phyloP scores from a whole-genome alignment of 2,797 vertebrate genomes.

The Pseudocheirus occidentalis region DNA sequence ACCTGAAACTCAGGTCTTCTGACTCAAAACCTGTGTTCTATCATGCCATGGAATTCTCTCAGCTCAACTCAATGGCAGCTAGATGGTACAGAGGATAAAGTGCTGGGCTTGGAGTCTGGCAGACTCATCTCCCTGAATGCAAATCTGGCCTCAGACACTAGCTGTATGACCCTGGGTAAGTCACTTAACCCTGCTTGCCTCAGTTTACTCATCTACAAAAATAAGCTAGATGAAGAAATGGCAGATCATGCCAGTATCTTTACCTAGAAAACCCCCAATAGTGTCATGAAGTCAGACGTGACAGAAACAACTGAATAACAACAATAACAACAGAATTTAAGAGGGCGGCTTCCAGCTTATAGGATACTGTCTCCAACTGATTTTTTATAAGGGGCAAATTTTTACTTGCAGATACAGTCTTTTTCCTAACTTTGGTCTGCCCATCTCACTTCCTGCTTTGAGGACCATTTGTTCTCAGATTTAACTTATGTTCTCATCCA shows the following conservation, averaged over 20 bases:
- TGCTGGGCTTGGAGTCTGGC: background rate
- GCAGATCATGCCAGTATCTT: too few species aligned
- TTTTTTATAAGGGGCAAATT: background rate
- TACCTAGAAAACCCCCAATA: background rate
- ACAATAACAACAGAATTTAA: background rate
- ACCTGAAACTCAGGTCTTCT: background rate
- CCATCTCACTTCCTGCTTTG: background rate
- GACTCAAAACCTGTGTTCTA: background rate
- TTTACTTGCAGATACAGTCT: background rate
- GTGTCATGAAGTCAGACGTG: background rate
- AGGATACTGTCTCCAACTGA: background rate
- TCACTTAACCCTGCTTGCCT: too few species aligned
- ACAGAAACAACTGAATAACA: background rate
- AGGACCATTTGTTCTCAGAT: background rate
- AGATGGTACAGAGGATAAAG: background rate
- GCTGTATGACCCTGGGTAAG: too few species aligned
- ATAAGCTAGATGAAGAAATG: too few species aligned
- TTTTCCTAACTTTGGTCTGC: background rate
- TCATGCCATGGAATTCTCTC: background rate
- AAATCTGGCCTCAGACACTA: background rate
- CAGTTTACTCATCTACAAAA: too few species aligned
- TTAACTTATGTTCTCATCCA: background rate
- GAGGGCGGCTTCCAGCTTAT: background rate
- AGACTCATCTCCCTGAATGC: background rate
- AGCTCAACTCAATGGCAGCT: background rate